Evolutionary conservation across 2,797 vertebrate genomes (phyloP).

Genomic region (Artibeus jamaicensis): DNA sequence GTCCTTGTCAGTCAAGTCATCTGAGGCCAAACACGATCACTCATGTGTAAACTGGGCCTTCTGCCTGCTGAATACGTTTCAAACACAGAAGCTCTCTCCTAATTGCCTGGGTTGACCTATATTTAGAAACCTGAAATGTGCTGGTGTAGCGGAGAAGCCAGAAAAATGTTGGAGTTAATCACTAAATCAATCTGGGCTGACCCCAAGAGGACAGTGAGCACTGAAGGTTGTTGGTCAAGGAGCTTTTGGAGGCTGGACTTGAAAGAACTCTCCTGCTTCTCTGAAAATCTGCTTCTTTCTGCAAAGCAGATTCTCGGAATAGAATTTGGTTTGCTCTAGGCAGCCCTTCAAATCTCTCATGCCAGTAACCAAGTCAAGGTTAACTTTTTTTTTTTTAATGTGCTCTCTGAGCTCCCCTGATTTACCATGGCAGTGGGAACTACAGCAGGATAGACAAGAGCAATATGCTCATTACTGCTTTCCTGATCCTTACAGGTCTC

Average conservation of each 20-base stretch:
- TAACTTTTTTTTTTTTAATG: not conserved
- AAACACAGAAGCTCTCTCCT: slow-evolving; percentile 80
- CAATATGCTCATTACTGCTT: not conserved
- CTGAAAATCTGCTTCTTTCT: slow-evolving; percentile 46
- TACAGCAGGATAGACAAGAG: not conserved
- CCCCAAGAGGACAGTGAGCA: slow-evolving; percentile 39
- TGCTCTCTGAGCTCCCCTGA: not conserved
- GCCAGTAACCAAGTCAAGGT: slow-evolving; percentile 5
- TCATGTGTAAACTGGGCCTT: slow-evolving; percentile 86
- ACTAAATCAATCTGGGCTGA: slow-evolving; percentile 57
- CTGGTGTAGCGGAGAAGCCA: slow-evolving; percentile 69
- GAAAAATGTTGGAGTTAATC: slow-evolving; percentile 64
- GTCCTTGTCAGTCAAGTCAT: slow-evolving; percentile 85
- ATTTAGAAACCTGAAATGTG: slow-evolving; percentile 79
- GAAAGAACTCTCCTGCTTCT: slow-evolving; percentile 61
- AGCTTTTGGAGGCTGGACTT: slow-evolving; percentile 47
- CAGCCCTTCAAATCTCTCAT: not conserved
- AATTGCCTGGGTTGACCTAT: slow-evolving; percentile 84
- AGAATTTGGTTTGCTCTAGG: not conserved
- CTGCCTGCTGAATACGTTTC: slow-evolving; percentile 82
- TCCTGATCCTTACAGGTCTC: too few relatives aligned
- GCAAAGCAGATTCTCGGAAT: slow-evolving; percentile 37
- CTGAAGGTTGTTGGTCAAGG: slow-evolving; percentile 40
- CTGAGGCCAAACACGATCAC: slow-evolving; percentile 87
- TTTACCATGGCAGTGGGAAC: not conserved